phyloP scores from a whole-genome alignment of 2,888 invertebrate genomes.

The Caenorhabditis sp. region DNA sequence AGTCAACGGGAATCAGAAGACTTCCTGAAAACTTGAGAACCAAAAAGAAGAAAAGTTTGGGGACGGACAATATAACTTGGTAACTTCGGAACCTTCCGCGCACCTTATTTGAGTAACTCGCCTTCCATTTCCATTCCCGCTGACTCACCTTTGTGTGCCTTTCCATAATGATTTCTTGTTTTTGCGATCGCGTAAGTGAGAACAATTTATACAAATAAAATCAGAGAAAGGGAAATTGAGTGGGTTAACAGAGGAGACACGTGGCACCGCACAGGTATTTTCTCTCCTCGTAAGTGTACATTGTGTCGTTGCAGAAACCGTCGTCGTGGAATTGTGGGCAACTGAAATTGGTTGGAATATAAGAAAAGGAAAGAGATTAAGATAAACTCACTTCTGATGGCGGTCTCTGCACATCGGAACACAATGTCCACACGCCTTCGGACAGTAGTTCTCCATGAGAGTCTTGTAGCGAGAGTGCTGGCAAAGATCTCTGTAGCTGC shows the following conservation, averaged over 20 bases:
- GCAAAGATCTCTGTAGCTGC: slow-evolving; percentile 63
- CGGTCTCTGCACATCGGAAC: slow-evolving; percentile 64
- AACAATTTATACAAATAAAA: slow-evolving; percentile 55
- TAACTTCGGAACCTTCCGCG: not conserved
- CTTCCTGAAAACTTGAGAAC: no score
- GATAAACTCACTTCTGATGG: slow-evolving; percentile 62
- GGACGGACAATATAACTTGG: no score
- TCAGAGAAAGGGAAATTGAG: not conserved
- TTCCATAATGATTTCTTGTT: slow-evolving; percentile 41
- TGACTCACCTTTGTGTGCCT: slow-evolving; percentile 46
- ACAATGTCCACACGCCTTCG: slow-evolving; percentile 64
- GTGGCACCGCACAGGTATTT: slow-evolving; percentile 64
- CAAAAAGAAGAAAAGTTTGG: no score
- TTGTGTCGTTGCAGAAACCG: slow-evolving; percentile 66
- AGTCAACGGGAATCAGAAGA: no score
- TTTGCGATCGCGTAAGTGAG: slow-evolving; percentile 6
- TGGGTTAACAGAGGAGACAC: slow-evolving; percentile 56
- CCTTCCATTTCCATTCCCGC: slow-evolving; percentile 14
- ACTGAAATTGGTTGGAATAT: slow-evolving; percentile 34
- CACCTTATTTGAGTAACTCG: slow-evolving; percentile 35
- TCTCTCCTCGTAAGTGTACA: slow-evolving; percentile 64
- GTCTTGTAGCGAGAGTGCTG: slow-evolving; percentile 45
- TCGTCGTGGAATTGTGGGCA: slow-evolving; percentile 63
- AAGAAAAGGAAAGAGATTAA: not conserved
- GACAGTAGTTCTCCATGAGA: slow-evolving; percentile 61